phyloP scores from a whole-genome alignment of 2,888 invertebrate species.

The Cephus pulcher region DNA sequence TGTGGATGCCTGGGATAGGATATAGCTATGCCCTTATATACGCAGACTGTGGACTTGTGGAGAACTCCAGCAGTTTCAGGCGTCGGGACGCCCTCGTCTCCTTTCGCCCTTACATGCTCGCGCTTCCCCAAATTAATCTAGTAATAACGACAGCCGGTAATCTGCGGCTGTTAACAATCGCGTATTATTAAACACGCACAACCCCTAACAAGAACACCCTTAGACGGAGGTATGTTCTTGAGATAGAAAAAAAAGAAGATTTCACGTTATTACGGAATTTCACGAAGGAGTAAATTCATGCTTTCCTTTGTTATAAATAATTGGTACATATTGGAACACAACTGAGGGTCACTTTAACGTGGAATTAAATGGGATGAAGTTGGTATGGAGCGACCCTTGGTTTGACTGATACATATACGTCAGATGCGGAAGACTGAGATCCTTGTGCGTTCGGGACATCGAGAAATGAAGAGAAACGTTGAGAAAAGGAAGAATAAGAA shows the following conservation, averaged over 20 bases:
- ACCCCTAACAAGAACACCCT: neutral
- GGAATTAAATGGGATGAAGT: too few relatives aligned
- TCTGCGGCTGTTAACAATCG: constrained; percentile 12
- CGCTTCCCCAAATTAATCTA: constrained; percentile 12
- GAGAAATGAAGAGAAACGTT: neutral
- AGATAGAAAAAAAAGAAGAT: neutral
- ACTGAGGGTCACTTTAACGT: too few relatives aligned
- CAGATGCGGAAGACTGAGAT: too few relatives aligned
- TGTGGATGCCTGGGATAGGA: constrained; percentile 31
- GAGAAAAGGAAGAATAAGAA: neutral
- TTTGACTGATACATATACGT: too few relatives aligned
- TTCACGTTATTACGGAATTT: neutral
- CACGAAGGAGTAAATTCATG: neutral
- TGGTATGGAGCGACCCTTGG: too few relatives aligned
- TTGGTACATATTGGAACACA: neutral
- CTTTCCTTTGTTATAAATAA: neutral
- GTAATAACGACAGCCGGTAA: constrained; percentile 11
- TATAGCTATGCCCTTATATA: neutral
- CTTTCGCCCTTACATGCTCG: constrained; percentile 9
- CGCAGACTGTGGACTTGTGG: neutral
- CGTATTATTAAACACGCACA: neutral
- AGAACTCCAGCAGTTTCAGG: neutral
- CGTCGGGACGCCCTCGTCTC: neutral
- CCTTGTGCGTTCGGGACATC: neutral
- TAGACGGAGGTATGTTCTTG: neutral